Evolutionary conservation across 1,140 invertebrate species (phyloP), one percentile per base, ranked within the genome.

Genomic region (Lordiphosa collinella): DNA sequence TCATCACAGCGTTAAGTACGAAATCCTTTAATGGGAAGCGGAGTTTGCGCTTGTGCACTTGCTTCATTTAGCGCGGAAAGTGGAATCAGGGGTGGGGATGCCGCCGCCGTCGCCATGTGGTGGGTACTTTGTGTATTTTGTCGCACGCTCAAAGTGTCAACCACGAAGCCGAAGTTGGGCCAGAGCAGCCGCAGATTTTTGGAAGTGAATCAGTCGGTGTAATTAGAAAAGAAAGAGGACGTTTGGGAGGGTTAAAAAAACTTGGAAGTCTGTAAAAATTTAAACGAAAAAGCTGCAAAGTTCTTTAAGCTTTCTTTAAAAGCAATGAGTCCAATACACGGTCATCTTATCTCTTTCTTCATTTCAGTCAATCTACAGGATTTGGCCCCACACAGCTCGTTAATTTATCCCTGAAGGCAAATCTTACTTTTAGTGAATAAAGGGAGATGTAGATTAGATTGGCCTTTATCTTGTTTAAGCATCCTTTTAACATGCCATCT

Each of bases 41-140:
- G 35, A 38, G 48, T 61, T 52, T 47, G 61, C 52, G 55, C 51
- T 55, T 84, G 76, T 82, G 76, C 78, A 76, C 66, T 82, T 84
- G 76, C 71, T 68, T 82, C 76, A 82, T 82, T 82, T 72, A 84
- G 50, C 76, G 55, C 53, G 54, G 35, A 7, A 11, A 7, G 10
- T 4, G 0, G 11, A 12, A 13, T 0, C 1, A 2, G n/a, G 35
- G n/a, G 3, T 12, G 35, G 13, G 13, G 13, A 38, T 9, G 36
- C 14, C n/a, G n/a, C n/a, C 1, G 16, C n/a, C 16, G 40, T 18
- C 40, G 25, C 40, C 18, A 3, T 44, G 22, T 22, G 41, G 18
- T 44, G 41, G 41, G 22, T 44, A 29, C 41, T 43, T 44, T 29
- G 41, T 44, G 22, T 38, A 49, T 64, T 64, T 68, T 69, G 51